Base-by-base conservation (phyloP, 1,140 invertebrate species). In the Lucilia cuprina region DNA sequence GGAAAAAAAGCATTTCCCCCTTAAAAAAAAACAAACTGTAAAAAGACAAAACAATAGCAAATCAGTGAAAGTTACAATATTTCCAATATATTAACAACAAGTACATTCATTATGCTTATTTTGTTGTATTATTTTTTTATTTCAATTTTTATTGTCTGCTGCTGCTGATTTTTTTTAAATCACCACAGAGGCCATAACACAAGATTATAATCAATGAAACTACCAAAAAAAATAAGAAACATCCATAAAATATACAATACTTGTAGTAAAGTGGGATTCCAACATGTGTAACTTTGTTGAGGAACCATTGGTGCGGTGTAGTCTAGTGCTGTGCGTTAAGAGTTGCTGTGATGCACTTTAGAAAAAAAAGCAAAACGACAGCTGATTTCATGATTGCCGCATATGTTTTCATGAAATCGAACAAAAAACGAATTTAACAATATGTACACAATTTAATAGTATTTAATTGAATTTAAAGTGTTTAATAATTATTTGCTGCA, bases 151-250 rank as follows among this genome's bases (percentile, higher is more conserved):
- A 75, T 60, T 60, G 55, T 75, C 30, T 34, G 13, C 21, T 75
- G 74, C 74, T 34, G 74, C 74, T 5, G 14, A 8, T 78, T 10
- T n/a, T 34, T 13, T 78, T 78, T 78, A 47, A 78, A 78, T 78
- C 41, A 41, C 75, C 75, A 78, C 75, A 78, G 34, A 78, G 75
- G 75, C 75, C 34, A 78, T 78, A 78, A 78, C 35, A 78, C 35
- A 41, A 78, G 75, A 78, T 78, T 78, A 78, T 60, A 78, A 35
- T 41, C 75, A 78, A 78, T 35, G 41, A 41, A 78, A 41, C 75
- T 19, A 74, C 12, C 75, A 78, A 12, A 60, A n/a, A 47, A 35
- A 78, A 35, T 47, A 10, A 47, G 7, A 41, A 41, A 41, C 41
- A 41, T 41, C 41, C 41, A 41, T 41, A 41, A 41, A 41, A 41